Conservation (phyloP, 1,140 invertebrate species). For the Gryon sp. region DNA sequence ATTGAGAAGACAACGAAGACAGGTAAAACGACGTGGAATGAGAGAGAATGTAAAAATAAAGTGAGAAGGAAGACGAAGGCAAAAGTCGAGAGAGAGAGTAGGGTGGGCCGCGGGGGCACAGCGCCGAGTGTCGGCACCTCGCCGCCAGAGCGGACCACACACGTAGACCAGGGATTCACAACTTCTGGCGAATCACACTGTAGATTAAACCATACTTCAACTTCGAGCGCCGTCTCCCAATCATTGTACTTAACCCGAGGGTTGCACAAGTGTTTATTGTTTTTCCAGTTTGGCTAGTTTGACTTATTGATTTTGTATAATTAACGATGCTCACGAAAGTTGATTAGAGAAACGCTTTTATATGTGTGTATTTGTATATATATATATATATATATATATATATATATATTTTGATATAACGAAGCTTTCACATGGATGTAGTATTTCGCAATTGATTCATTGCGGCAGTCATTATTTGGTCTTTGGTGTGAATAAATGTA, state of each 20-base stretch:
- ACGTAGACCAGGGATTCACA: constrained; percentile 78
- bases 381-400: no score
- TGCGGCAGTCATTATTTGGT: no score
- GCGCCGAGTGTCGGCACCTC: constrained; percentile 79
- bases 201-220: constrained; percentile 22
- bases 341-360: no score
- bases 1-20: constrained; percentile 36
- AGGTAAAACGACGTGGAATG: constrained; percentile 65
- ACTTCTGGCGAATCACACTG: constrained; percentile 47
- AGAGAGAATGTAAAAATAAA: constrained; percentile 53
- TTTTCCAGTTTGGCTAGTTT: no score
- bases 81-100: constrained; percentile 59
- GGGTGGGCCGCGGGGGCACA: constrained; percentile 67
- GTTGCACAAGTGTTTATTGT: no score
- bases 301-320: no score
- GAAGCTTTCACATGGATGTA: no score
- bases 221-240: neutral
- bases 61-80: constrained; percentile 56
- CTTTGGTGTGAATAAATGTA: no score
- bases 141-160: constrained; percentile 79
- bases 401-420: no score
- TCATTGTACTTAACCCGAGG: constrained; percentile 38
- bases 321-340: no score
- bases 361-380: no score
- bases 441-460: no score